A percentile compares a stretch with the other conserved stretches of the same genome.
phyloP scores from a whole-genome alignment of 2,113 vertebrate genomes.

The Protobothrops mucrosquamatus region DNA sequence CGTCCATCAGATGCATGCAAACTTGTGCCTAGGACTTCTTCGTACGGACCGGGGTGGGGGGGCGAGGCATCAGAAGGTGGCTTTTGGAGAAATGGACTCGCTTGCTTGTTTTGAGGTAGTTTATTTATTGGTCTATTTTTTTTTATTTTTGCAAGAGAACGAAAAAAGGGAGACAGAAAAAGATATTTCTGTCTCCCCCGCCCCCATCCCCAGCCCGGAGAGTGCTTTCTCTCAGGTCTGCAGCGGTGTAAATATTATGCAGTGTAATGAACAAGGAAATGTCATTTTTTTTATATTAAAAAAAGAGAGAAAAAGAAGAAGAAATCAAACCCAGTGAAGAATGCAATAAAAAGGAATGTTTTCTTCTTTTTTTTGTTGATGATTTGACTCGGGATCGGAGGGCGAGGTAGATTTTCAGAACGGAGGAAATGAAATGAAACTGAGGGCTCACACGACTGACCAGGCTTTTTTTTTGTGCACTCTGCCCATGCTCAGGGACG shows the following conservation, averaged over 20 bases:
- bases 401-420: background rate
- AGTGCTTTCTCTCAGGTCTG: background rate
- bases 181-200: background rate
- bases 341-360: slow-evolving; percentile 14
- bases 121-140: background rate
- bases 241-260: background rate
- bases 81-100: background rate
- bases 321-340: background rate
- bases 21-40: no score
- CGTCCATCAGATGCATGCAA: no score
- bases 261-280: background rate
- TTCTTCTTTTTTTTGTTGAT: background rate
- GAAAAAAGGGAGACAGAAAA: no score
- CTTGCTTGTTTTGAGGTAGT: background rate
- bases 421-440: background rate
- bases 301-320: background rate
- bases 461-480: no score
- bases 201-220: background rate
- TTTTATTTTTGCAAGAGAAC: background rate
- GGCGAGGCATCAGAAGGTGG: background rate
- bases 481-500: background rate
- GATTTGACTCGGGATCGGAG: background rate
- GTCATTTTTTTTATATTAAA: background rate
- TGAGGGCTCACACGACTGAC: background rate
- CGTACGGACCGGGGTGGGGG: background rate